These are phyloP conservation scores for Yoshiicerus persimilis DNA, from an alignment of 1,140 invertebrate genomes.

Conservation along the genomic window DNA sequence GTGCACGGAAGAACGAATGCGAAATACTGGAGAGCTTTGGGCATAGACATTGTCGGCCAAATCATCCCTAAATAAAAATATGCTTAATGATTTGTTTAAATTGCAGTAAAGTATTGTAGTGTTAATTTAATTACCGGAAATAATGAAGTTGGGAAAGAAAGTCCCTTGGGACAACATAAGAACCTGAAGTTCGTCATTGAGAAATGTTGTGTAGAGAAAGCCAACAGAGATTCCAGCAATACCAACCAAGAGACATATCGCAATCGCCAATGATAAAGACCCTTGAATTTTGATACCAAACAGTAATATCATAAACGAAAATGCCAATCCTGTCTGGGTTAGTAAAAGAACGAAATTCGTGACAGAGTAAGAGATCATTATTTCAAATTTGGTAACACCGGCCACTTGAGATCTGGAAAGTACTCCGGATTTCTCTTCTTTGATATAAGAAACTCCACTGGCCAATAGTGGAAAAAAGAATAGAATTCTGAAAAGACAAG, in stretches of 20 bases:
- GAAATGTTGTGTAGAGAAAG: slow-evolving; percentile 59
- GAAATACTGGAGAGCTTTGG: slow-evolving; percentile 67
- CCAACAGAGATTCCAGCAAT: slow-evolving; percentile 33
- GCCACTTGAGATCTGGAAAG: slow-evolving; percentile 84
- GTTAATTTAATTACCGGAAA: not conserved
- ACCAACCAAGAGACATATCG: slow-evolving; percentile 16
- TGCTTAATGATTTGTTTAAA: not conserved
- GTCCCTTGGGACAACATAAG: slow-evolving; percentile 62
- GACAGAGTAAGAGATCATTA: slow-evolving; percentile 85
- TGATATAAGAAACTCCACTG: slow-evolving; percentile 86
- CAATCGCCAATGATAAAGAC: not conserved
- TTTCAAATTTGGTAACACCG: slow-evolving; percentile 76
- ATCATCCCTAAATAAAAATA: slow-evolving; percentile 65
- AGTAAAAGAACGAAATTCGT: slow-evolving; percentile 93
- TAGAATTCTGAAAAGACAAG: slow-evolving; percentile 71
- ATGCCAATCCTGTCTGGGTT: slow-evolving; percentile 70
- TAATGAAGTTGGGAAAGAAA: slow-evolving; percentile 57
- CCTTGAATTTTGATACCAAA: not conserved
- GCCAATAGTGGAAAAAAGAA: slow-evolving; percentile 91
- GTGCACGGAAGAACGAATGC: slow-evolving; percentile 84
- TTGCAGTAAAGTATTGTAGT: not conserved
- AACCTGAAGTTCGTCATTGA: slow-evolving; percentile 60
- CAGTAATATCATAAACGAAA: not conserved
- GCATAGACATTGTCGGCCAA: slow-evolving; percentile 90
- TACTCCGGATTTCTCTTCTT: slow-evolving; percentile 85